Evolutionary conservation across 2,113 vertebrate species (phyloP).

Genomic region (Apteryx mantelli): DNA sequence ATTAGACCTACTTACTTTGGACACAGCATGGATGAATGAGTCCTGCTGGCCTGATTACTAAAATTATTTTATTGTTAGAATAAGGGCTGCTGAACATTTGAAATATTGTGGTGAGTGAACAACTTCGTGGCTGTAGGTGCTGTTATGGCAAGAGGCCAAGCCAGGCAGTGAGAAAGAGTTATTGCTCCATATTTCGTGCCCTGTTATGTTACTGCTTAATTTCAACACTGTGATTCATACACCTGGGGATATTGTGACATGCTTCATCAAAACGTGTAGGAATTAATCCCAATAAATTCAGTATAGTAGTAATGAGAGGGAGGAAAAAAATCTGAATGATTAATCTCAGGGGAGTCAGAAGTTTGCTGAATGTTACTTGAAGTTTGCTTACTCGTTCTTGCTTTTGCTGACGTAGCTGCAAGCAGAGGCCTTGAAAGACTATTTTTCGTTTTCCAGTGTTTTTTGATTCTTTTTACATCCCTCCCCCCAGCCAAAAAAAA

Average conservation of each 20-base stretch:
- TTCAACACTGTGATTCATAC: background rate
- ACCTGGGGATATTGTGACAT: background rate
- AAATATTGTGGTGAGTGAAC: background rate
- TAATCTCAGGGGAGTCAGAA: background rate
- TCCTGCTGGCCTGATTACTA: background rate
- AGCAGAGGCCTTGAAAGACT: background rate
- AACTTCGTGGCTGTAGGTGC: background rate
- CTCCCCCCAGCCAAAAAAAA: no score
- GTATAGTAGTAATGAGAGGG: background rate
- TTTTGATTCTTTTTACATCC: no score
- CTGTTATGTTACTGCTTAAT: background rate
- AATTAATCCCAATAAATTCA: background rate
- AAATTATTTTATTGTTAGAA: background rate
- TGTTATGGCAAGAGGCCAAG: background rate
- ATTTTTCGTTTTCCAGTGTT: no score
- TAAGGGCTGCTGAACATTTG: background rate
- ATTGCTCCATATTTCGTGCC: background rate
- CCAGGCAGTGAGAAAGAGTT: background rate
- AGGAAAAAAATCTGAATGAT: background rate
- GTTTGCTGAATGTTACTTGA: background rate
- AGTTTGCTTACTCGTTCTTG: background rate
- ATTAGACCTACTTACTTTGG: background rate
- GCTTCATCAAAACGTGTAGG: background rate
- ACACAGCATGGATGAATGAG: background rate
- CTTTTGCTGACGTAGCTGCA: background rate